Evolutionary conservation across 2,888 invertebrate genomes (phyloP), one percentile per base, ranked within the genome.

Genomic region (Oxystoma pomonae): DNA sequence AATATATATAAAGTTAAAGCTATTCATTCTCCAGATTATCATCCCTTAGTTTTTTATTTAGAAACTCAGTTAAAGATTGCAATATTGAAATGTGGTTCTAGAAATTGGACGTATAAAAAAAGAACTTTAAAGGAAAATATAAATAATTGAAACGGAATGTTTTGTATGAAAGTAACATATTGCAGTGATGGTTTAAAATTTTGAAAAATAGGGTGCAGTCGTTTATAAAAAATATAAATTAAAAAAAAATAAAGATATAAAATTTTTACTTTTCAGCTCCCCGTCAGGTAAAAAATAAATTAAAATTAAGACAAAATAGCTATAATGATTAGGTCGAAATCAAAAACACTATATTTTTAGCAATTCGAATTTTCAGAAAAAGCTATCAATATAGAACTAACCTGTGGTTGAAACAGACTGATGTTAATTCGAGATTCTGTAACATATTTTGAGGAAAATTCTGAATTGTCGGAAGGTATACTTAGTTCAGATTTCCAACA

Each of bases 101-200:
- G n/a, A n/a, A n/a, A n/a, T 1, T 59, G 18, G 59, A 59, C 35
- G 18, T 19, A 50, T 12, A 59, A 59, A 58, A 59, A 52, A 7
- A 18, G 16, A 1, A 35, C 50, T 2, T 7, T 51, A 51, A 5
- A 16, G 2, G 7, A 19, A 22, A 51, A 35, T 12, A 51, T 51
- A 18, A 7, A 49, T 2, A 3, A 58, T 17, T 59, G 52, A 59
- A 59, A 52, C 9, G 22, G 7, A n/a, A 59, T 16, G n/a, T 21
- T 16, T 16, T 59, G 19, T 58, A 58, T 49, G 35, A 58, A 16
- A 53, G 21, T 16, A 22, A 53, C 52, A 19, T 51, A 17, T 16
- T 52, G 5, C 19, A 59, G 16, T 59, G 59, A 21, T 53, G 55
- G 55, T 53, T 55, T 20, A 51, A 20, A 17, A 35, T 59, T 55